Evolutionary conservation across 1,140 invertebrate genomes (phyloP).

Genomic region (Himalopsyche phryganea): DNA sequence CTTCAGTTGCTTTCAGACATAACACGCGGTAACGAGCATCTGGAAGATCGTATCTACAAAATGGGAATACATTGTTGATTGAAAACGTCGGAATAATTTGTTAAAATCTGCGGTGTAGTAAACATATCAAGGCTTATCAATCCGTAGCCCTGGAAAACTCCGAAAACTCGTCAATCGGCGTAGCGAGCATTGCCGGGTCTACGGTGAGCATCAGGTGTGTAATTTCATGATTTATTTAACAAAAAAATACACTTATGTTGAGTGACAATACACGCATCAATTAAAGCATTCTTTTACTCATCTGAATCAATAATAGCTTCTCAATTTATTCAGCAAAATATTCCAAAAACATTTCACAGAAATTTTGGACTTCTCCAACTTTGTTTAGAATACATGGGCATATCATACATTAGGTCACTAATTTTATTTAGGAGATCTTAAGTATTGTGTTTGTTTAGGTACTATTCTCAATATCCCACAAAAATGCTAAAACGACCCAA

Average conservation of each 20-base stretch:
- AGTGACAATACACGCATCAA: neutral
- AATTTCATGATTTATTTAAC: neutral
- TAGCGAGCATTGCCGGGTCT: constrained; percentile 26
- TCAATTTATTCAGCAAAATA: neutral
- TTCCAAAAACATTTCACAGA: neutral
- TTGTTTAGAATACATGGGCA: neutral
- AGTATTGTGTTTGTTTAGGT: too few relatives aligned
- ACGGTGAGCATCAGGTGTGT: constrained; percentile 28
- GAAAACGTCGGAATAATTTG: neutral
- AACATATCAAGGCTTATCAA: neutral
- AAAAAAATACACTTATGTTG: neutral
- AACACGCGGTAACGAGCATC: neutral
- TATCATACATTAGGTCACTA: too few relatives aligned
- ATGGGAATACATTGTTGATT: too few relatives aligned
- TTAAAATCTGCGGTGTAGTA: neutral
- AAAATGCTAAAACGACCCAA: constrained; percentile 22
- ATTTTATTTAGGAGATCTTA: too few relatives aligned
- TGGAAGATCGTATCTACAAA: neutral
- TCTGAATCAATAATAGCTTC: too few relatives aligned
- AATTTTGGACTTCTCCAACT: neutral
- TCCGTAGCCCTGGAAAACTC: constrained; percentile 21
- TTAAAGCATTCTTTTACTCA: too few relatives aligned
- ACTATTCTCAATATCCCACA: too few relatives aligned
- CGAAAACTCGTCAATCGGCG: constrained; percentile 22
- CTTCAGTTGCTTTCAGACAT: neutral